Base-by-base conservation (phyloP, 1,140 invertebrate species). In the Drosophila bipectinata region DNA sequence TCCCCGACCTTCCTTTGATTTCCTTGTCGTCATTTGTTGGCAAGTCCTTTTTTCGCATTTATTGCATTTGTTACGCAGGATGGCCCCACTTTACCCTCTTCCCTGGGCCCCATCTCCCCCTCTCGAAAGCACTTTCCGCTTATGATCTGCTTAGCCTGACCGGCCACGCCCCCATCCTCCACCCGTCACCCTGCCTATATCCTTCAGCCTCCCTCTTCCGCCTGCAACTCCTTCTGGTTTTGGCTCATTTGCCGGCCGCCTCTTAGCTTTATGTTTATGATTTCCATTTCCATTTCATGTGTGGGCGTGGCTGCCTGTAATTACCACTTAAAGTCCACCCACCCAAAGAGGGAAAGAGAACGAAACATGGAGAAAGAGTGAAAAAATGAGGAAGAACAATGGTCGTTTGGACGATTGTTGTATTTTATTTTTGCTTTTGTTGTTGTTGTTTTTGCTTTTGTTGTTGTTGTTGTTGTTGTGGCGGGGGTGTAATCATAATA, bases 211-310 rank as follows among this genome's bases (percentile, higher is more conserved):
- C 34, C 34, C 34, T 0, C 3, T 10, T 12, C 3, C 12, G 10
- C 24, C 10, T 37, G 10, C 24, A 9, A 60, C 51, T 56, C 34
- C 44, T 51, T 66, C 28, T 24, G 67, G 72, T 64, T 88, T 58
- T 53, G 72, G 45, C 71, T 88, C 83, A 87, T 88, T 87, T 83
- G 79, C 83, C 71, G 52, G 73, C 59, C 72, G 64, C 66, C 82
- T 87, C 74, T 87, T 76, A 87, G 83, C 83, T 82, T 71, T 79
- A 88, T 88, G 84, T 88, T 88, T 88, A 88, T 77, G 84, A 88
- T 88, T 88, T 88, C 62, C 47, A 57, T 59, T 67, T 48, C 64
- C 78, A 68, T 88, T 77, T 64, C 60, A 21, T 44, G 57, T 71
- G 58, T 77, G 62, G 83, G 82, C 79, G 79, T 88, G 79, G 75